Evolutionary conservation across 2,888 invertebrate genomes (phyloP).

Genomic region (Melipona bicolor): DNA sequence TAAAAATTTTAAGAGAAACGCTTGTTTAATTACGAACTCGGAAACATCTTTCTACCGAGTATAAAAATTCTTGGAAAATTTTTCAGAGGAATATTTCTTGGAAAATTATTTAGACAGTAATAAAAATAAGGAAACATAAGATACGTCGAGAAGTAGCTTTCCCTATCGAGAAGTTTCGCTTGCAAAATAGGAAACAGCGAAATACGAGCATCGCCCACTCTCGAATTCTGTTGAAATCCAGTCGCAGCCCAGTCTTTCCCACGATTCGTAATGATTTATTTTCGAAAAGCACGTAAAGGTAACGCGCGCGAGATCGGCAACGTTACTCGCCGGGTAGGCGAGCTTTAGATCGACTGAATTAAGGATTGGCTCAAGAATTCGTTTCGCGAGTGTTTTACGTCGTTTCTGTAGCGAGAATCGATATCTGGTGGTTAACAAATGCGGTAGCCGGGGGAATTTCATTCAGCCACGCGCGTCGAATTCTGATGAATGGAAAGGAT

Average conservation of each 20-base stretch:
- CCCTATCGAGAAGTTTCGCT: neutral
- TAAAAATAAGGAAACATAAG: too few species aligned
- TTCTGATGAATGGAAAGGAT: slow-evolving; percentile 22
- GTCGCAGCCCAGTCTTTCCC: slow-evolving; percentile 31
- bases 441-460: slow-evolving; percentile 23
- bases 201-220: slow-evolving; percentile 29
- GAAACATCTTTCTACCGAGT: too few species aligned
- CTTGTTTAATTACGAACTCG: too few species aligned
- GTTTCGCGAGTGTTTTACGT: neutral
- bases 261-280: slow-evolving; percentile 54
- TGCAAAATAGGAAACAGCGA: neutral
- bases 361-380: slow-evolving; percentile 24
- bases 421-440: slow-evolving; percentile 15
- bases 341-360: slow-evolving; percentile 3
- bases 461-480: slow-evolving; percentile 17
- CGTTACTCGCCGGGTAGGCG: neutral
- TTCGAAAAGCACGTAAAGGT: slow-evolving; percentile 26
- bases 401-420: slow-evolving; percentile 9
- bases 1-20: too few species aligned
- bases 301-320: neutral
- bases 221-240: slow-evolving; percentile 21
- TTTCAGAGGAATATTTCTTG: too few species aligned
- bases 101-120: neutral
- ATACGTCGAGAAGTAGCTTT: neutral
- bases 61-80: neutral